A percentile compares a stretch with the other conserved stretches of the same genome.
These are phyloP conservation scores for Pelodiscus sinensis DNA, from an alignment of 2,113 vertebrate species.

Conservation along the genomic window DNA sequence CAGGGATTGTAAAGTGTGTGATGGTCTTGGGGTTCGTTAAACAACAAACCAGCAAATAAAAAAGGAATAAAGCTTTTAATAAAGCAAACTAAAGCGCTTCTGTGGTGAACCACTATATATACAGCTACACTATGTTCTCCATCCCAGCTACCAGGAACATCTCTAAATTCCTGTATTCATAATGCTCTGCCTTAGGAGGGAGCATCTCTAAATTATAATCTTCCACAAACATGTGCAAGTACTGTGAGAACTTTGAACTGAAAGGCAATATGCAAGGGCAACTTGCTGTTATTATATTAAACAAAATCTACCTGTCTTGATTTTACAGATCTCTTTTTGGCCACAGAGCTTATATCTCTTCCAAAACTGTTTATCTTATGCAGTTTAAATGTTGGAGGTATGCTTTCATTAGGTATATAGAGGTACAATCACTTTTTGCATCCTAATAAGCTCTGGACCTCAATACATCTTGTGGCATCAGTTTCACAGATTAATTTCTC, in stretches of 20 bases:
- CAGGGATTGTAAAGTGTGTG: accelerated
- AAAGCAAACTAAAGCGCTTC: neutral
- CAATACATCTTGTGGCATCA: neutral
- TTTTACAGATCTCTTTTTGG: neutral
- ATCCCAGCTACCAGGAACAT: neutral
- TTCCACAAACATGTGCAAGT: neutral
- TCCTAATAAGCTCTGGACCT: neutral
- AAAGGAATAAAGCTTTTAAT: neutral
- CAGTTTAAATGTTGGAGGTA: neutral
- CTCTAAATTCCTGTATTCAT: neutral
- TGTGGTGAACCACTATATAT: neutral
- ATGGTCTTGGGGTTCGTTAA: neutral
- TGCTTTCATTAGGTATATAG: neutral
- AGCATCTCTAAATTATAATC: neutral
- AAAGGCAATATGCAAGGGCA: neutral
- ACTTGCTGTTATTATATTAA: neutral
- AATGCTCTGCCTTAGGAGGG: neutral
- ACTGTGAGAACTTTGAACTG: neutral
- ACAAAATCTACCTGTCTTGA: neutral
- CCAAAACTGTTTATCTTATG: neutral
- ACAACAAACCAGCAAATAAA: neutral
- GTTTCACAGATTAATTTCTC: neutral
- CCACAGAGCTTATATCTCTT: neutral
- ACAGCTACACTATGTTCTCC: too few species aligned
- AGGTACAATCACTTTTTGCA: neutral